A percentile compares a stretch with the other conserved stretches of the same genome.
phyloP scores from a whole-genome alignment of 2,888 invertebrate genomes.

The Pachycephus smyrnensis region DNA sequence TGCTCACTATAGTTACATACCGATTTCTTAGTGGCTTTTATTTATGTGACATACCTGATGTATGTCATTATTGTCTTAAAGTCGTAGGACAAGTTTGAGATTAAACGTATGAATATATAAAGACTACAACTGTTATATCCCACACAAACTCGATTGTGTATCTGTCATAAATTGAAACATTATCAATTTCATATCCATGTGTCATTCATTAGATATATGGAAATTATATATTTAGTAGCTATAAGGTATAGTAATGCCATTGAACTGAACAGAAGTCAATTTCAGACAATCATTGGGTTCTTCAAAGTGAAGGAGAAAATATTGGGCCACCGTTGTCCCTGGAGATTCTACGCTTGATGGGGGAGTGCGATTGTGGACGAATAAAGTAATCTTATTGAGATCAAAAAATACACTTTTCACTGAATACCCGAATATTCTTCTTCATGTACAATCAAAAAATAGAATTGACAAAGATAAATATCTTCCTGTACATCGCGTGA shows the following conservation, averaged over 20 bases:
- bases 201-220: not conserved
- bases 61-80: not conserved
- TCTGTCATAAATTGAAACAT: not conserved
- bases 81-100: not conserved
- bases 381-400: not conserved
- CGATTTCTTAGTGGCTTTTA: not conserved
- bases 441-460: not conserved
- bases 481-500: not conserved
- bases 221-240: not conserved
- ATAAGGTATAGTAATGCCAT: not conserved
- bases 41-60: not conserved
- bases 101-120: not conserved
- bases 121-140: not conserved
- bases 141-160: not conserved
- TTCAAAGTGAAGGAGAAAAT: not conserved
- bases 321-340: not conserved
- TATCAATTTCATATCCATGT: not conserved
- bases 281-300: not conserved
- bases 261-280: not conserved
- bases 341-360: not conserved
- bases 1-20: not conserved
- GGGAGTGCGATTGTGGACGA: not conserved
- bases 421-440: not conserved
- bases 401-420: not conserved
- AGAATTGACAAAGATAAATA: not conserved